Conservation (phyloP, 2,888 invertebrate genomes). For the Leptinotarsa tumamoca region DNA sequence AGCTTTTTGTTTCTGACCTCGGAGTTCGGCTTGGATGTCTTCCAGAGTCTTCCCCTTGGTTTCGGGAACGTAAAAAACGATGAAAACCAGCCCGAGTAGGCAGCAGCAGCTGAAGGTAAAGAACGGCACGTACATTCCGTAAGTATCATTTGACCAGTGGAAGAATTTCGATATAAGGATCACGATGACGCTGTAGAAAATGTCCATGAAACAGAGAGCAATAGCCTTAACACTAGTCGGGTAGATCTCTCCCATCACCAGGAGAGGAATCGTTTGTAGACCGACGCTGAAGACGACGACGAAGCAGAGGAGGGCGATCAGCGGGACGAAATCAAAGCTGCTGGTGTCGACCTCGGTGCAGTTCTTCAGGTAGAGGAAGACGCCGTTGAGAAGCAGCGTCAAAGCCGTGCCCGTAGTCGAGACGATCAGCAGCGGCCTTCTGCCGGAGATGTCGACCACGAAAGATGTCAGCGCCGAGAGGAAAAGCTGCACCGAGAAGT, state of each 20-base stretch:
- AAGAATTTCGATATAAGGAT: slow-evolving; percentile 68
- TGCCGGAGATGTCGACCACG: slow-evolving; percentile 71
- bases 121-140: slow-evolving; percentile 67
- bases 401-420: slow-evolving; percentile 67
- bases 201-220: slow-evolving; percentile 70
- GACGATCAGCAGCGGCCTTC: slow-evolving; percentile 68
- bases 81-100: slow-evolving; percentile 61
- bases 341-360: slow-evolving; percentile 60
- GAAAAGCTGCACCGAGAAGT: slow-evolving; percentile 70
- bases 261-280: slow-evolving; percentile 68
- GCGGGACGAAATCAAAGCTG: slow-evolving; percentile 55
- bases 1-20: not conserved
- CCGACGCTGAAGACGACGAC: slow-evolving; percentile 69
- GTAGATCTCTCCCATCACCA: slow-evolving; percentile 70
- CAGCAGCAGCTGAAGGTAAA: slow-evolving; percentile 64
- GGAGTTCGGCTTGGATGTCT: slow-evolving; percentile 65
- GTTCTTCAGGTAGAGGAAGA: slow-evolving; percentile 66
- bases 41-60: slow-evolving; percentile 69
- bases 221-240: slow-evolving; percentile 70
- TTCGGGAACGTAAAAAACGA: slow-evolving; percentile 66
- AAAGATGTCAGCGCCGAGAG: slow-evolving; percentile 70
- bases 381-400: slow-evolving; percentile 63
- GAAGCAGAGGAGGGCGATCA: slow-evolving; percentile 65
- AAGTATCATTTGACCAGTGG: slow-evolving; percentile 62
- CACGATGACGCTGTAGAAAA: slow-evolving; percentile 67